Base-by-base conservation (phyloP, 1,140 invertebrate species). In the Anastrepha ludens region DNA sequence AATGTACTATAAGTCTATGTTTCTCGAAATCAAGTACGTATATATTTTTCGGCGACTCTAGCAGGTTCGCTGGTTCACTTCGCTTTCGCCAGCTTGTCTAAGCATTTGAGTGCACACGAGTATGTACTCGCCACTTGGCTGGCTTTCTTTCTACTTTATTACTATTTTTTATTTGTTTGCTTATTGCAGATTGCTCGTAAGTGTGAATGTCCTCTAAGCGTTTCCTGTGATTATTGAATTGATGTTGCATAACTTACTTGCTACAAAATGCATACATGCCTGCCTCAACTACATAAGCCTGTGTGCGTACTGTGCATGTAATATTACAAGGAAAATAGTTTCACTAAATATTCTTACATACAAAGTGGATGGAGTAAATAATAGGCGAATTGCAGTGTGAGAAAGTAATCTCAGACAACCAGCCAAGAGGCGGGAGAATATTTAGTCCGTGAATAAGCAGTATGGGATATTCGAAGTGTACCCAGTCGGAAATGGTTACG, bases 181-280 rank as follows among this genome's bases (percentile, higher is more conserved):
- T 81, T 50, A 2, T 29, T 29, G 47, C 74, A 55, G 20, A 8
- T 29, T 15, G 6, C 47, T 81, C 17, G 47, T 55, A 81, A 50
- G 47, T 81, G 74, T 81, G 74, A 81, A 81, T 81, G 74, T 81
- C 74, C 74, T 81, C 47, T 58, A 55, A 81, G 74, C 74, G n/a
- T 81, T 81, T 81, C 17, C 74, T 81, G 74, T 81, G 74, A 81
- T 81, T 81, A 55, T 81, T 81, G 74, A 55, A 55, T 81, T 81
- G 44, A 81, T 81, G 74, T 81, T 81, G 74, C 74, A 55, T 74
- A 81, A 81, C 74, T 81, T 55, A 81, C 47, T 47, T 74, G 74
- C 74, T 55, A 50, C 74, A 81, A 50, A 47, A 41, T 55, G n/a
- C 47, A 20, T 20, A n/a, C 2, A 13, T n/a, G 39, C 41, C 17